These are phyloP conservation scores for Caenorhabditis parvicauda DNA, from an alignment of 2,888 invertebrate genomes.

Conservation along the genomic window DNA sequence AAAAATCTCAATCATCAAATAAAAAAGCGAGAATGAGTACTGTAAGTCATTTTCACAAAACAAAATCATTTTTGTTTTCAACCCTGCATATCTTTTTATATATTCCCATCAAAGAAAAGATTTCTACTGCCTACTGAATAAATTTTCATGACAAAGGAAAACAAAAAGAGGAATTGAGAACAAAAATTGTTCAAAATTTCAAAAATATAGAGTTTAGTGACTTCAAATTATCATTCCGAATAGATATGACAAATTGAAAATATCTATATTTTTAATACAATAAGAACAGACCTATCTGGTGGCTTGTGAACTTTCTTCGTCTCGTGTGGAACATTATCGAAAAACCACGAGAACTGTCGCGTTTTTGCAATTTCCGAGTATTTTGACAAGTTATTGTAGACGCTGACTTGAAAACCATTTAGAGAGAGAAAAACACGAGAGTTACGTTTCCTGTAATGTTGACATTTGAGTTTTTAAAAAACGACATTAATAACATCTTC, in stretches of 20 bases:
- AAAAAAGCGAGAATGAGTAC: background rate
- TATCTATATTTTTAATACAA: background rate
- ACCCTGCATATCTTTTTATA: too few relatives aligned
- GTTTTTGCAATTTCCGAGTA: slow-evolving; percentile 43
- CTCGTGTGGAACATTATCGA: too few relatives aligned
- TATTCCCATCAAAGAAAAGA: too few relatives aligned
- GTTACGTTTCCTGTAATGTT: slow-evolving; percentile 72
- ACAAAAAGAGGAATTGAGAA: too few relatives aligned
- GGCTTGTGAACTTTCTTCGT: too few relatives aligned
- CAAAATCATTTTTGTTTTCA: too few relatives aligned
- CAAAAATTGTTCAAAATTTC: too few relatives aligned
- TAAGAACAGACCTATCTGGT: slow-evolving; percentile 21
- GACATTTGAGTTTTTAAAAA: background rate
- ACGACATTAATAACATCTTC: slow-evolving; percentile 5
- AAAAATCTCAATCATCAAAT: background rate
- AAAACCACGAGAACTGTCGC: slow-evolving; percentile 31
- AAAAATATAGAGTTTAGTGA: too few relatives aligned
- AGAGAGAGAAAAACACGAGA: slow-evolving; percentile 64
- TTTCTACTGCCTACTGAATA: too few relatives aligned
- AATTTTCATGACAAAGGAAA: too few relatives aligned
- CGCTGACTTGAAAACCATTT: slow-evolving; percentile 81
- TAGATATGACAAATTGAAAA: background rate
- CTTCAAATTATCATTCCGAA: too few relatives aligned
- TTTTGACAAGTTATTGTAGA: slow-evolving; percentile 66
- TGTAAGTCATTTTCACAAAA: too few relatives aligned